Evolutionary conservation across 1,140 invertebrate genomes (phyloP), one percentile per base, ranked within the genome.

Genomic region (Sitobion miscanthi): DNA sequence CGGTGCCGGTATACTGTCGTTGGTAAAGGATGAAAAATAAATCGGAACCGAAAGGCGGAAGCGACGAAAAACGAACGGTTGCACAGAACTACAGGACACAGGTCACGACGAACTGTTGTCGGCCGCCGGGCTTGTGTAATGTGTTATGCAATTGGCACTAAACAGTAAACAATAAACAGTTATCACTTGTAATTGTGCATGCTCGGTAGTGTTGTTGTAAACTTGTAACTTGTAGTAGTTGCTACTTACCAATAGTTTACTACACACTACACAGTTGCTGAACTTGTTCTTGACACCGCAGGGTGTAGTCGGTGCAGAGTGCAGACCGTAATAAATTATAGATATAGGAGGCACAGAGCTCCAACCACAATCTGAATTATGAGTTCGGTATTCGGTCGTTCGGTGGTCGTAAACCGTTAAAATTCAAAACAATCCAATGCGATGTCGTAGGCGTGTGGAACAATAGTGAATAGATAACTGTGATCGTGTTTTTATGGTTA

Each of bases 391-490:
- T 42, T 42, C 42, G 30, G 83, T 45, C 23, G 42, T 47, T 42
- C 30, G 62, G n/a, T n/a, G 30, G 83, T 45, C 83, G 42, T 47
- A n/a, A 86, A 91, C 90, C 90, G 90, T 91, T 91, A 91, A 91
- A 91, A 82, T 91, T 91, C 62, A 82, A 91, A 91, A 90, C 49
- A 69, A 86, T 30, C 23, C 45, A 86, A 47, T 86, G 25, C 11
- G 83, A 30, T 9, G 83, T 47, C 21, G 21, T 42, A 9, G 38
- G 35, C 42, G 82, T 77, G n/a, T 77, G 30, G 14, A 23, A 77
- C 62, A 77, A 77, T 4, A 42, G 42, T 42, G 42, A 42, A 42
- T 77, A 20, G n/a, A 77, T 77, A 77, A 77, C 30, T 77, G n/a
- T 77, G 62, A 77, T 77, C 30, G 30, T n/a, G 2, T 35, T 77